Base-by-base conservation (phyloP, 2,888 invertebrate genomes). In the Endomychus coccineus region DNA sequence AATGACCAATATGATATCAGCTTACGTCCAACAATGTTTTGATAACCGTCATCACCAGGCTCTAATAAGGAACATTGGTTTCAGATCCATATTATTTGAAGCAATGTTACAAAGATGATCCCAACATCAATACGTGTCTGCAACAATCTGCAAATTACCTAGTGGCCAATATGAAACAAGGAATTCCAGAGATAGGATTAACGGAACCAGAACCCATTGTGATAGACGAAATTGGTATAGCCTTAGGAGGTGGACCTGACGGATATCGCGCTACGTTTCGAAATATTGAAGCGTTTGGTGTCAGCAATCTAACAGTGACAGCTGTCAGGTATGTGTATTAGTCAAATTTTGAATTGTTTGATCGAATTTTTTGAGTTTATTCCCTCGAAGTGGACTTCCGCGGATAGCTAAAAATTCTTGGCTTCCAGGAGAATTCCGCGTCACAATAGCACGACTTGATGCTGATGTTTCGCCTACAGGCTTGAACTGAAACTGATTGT, bases 191-290 rank as follows among this genome's bases (percentile, higher is more conserved):
- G 57, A 62, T 84, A 22, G 80, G 77, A 27, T 71, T 83, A 28
- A 72, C 71, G 52, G 75, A 80, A 69, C 78, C 85, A 3, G 87
- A 87, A 54, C 84, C 86, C 0, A 80, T 87, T 37, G 66, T 83
- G n/a, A 79, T 88, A 37, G 87, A 88, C 58, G 85, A 88, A 63
- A 75, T 88, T 39, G 80, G 84, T 19, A 81, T 88, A 44, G 76
- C 84, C 0, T 65, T 88, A 43, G 88, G 88, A 27, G 77, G 74
- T 15, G 87, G 87, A 0, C 84, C 87, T 0, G 83, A 88, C 56
- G 87, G 86, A 0, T 88, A 88, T 67, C 73, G 81, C 30, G 87
- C 86, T 2, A 78, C 78, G 24, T 88, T 88, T 68, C 78, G 76
- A 43, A 80, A 87, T 52, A 83, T 88, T 49, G 75, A 83, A 47